Evolutionary conservation across 1,140 invertebrate genomes (phyloP).

Genomic region (Philotrypesis tridentata): DNA sequence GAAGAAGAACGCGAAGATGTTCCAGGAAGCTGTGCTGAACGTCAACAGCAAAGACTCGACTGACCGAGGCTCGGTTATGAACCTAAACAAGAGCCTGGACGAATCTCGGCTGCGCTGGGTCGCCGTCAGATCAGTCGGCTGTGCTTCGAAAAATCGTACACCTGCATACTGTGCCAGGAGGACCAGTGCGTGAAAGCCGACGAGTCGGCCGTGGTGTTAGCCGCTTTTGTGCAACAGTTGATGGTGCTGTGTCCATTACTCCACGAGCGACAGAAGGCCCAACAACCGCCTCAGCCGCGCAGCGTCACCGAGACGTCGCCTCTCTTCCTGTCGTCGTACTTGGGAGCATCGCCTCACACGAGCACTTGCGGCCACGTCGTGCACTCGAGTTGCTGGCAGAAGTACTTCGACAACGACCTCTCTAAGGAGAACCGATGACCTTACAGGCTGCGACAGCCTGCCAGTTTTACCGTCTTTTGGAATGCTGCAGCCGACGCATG

Average conservation of each 20-base stretch:
- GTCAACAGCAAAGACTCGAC: slow-evolving; percentile 42
- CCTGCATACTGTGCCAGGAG: slow-evolving; percentile 98
- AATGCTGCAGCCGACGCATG: slow-evolving; percentile 68
- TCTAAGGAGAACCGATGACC: slow-evolving; percentile 91
- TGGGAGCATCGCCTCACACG: too few species aligned
- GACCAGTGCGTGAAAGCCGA: slow-evolving; percentile 82
- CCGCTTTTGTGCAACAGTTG: slow-evolving; percentile 95
- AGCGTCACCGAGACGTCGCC: too few species aligned
- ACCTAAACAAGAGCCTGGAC: slow-evolving; percentile 69
- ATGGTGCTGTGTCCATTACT: slow-evolving; percentile 83
- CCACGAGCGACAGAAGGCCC: slow-evolving; percentile 65
- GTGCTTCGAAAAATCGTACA: slow-evolving; percentile 77
- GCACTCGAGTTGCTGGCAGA: slow-evolving; percentile 96
- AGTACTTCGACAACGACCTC: slow-evolving; percentile 91
- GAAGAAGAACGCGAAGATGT: too few species aligned
- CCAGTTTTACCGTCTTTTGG: slow-evolving; percentile 85
- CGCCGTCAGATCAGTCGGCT: slow-evolving; percentile 72
- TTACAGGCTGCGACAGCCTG: slow-evolving; percentile 86
- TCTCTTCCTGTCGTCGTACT: too few species aligned
- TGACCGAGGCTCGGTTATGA: slow-evolving; percentile 69
- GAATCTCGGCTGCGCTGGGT: slow-evolving; percentile 75
- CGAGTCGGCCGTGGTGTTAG: slow-evolving; percentile 88
- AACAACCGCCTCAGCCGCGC: too few species aligned
- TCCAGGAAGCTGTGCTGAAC: slow-evolving; percentile 71
- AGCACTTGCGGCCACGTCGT: slow-evolving; percentile 98